These are phyloP conservation scores for Pygoscelis adeliae DNA, from an alignment of 2,113 vertebrate genomes.

Conservation along the genomic window DNA sequence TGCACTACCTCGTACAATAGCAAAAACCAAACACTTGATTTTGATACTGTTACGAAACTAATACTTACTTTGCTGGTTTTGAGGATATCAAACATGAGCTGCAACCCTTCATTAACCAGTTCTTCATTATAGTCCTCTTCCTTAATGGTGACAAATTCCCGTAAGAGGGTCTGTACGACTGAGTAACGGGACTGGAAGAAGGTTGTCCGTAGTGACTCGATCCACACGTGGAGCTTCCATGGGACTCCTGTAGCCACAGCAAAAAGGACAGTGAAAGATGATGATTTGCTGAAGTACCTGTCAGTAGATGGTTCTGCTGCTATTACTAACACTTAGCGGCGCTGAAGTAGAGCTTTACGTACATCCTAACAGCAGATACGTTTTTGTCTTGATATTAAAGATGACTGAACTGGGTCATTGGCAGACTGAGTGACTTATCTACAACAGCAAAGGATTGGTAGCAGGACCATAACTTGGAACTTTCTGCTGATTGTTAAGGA, in stretches of 20 bases:
- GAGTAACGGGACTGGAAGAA: conserved; percentile 88
- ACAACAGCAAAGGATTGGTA: not conserved
- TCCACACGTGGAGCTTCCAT: conserved; percentile 96
- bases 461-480: not conserved
- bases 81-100: conserved; percentile 91
- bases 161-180: conserved; percentile 86
- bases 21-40: not conserved
- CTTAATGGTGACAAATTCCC: conserved; percentile 90
- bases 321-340: not conserved
- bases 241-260: conserved; percentile 82
- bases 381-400: not conserved
- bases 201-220: conserved; percentile 90
- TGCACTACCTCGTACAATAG: fast-evolving
- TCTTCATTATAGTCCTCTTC: conserved; percentile 94
- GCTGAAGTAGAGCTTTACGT: not conserved
- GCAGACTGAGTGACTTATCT: not conserved
- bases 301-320: not conserved
- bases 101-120: conserved; percentile 85
- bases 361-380: not conserved
- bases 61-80: conserved; percentile 87
- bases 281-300: not conserved
- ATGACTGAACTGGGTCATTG: not conserved
- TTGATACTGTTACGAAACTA: not conserved
- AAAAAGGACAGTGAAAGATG: not conserved
- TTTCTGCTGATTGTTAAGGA: not conserved